Evolutionary conservation across 2,888 invertebrate species (phyloP).

Genomic region (Trichogramma evanescens): DNA sequence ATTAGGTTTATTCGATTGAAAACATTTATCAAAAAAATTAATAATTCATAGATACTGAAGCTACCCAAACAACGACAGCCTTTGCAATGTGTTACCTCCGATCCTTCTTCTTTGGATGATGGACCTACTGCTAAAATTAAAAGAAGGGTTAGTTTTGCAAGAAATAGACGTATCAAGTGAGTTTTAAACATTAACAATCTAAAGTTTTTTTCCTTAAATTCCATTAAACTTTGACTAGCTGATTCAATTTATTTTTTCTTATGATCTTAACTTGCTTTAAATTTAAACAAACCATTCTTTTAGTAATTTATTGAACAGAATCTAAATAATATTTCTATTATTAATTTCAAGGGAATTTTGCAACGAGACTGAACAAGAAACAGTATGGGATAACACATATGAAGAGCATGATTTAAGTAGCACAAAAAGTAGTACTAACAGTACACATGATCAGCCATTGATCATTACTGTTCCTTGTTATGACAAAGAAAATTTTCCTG

Average conservation of each 20-base stretch:
- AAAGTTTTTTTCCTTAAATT: neutral
- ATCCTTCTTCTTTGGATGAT: conserved; percentile 29
- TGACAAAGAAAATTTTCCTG: conserved; percentile 23
- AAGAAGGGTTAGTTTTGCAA: conserved; percentile 41
- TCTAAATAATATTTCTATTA: neutral
- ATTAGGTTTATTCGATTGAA: neutral
- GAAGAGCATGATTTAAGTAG: conserved; percentile 37
- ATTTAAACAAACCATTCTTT: neutral
- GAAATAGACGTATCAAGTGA: conserved; percentile 41
- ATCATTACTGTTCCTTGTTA: conserved; percentile 18
- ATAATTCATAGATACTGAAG: conserved; percentile 36
- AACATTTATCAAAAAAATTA: neutral
- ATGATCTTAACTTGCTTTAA: neutral
- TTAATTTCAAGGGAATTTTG: conserved; percentile 36
- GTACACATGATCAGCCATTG: conserved; percentile 11
- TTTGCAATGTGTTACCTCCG: conserved; percentile 29
- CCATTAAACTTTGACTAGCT: neutral
- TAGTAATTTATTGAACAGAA: too few relatives aligned
- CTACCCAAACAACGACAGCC: conserved; percentile 32
- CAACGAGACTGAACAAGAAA: conserved; percentile 37
- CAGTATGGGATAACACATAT: conserved; percentile 39
- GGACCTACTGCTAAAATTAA: conserved; percentile 29
- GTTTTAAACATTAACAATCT: conserved; percentile 4
- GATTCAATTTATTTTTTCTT: neutral
- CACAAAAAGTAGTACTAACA: conserved; percentile 23